Base-by-base conservation (phyloP, 2,113 vertebrate genomes). In the Marmota monax region DNA sequence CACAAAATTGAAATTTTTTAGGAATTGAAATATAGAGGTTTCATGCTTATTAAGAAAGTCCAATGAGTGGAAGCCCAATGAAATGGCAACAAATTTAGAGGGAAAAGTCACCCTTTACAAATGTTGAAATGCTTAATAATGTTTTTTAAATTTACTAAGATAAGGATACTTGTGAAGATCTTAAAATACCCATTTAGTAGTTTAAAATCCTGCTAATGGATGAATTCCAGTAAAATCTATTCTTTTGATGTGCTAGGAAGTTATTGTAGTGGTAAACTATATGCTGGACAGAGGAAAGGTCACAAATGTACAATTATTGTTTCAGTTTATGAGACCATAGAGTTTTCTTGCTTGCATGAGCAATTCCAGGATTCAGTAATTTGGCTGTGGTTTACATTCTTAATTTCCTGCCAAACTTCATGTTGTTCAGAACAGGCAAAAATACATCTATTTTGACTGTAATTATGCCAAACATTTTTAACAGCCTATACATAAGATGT, bases 391-490 rank as follows among this genome's bases (percentile, higher is more conserved):
- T 80, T 39, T 87, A 39, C 25, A 17, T 6, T 53, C 73, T 93
- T 70, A 84, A 73, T 83, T 96, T 53, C 39, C 82, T 97, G 61
- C 58, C 77, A 96, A 96, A 67, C 4, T 96, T 98, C 63, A 42
- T 29, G 1, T 94, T 97, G 27, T 80, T 98, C 74, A 97, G 29
- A 97, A 92, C 9, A 96, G 88, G 83, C 32, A 96, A 88, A 96
- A 96, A 89, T 51, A 95, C 80, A 96, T 97, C 77, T 70, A 3
- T 92, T 98, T 98, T 98, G 87, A 88, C 53, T 87, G 13, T 63
- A 77, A 97, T 97, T 39, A 80, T 97, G 89, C 92, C 90, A 97
- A 96, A 80, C 23, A 97, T 77, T 96, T 98, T 97, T 96, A 98
- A 96, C 84, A 79, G 87, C 45, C 80, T 77, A 58, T 96, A 85